Evolutionary conservation across 2,113 vertebrate genomes (phyloP).

Genomic region (Pristiophorus japonicus): DNA sequence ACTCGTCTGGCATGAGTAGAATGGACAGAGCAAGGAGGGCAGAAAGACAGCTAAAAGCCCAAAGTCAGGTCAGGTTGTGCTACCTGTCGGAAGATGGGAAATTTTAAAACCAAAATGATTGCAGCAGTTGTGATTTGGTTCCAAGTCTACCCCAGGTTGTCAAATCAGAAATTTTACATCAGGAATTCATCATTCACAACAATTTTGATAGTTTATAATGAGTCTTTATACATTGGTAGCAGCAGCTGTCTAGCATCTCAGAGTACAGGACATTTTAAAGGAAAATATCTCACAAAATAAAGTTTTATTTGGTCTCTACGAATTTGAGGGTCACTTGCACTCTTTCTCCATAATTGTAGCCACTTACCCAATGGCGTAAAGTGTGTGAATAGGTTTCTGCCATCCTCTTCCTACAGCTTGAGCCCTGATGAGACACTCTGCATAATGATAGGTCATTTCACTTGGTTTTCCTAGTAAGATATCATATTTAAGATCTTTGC

Average conservation of each 20-base stretch:
- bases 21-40: not conserved
- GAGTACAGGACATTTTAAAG: not conserved
- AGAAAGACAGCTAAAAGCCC: not conserved
- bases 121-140: not conserved
- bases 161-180: too few relatives aligned
- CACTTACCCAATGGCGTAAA: constrained; percentile 77
- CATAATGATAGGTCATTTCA: constrained; percentile 75
- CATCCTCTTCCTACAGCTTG: constrained; percentile 60
- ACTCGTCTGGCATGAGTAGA: not conserved
- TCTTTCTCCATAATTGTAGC: not conserved
- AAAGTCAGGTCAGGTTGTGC: not conserved
- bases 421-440: constrained; percentile 69
- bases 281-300: not conserved
- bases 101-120: not conserved
- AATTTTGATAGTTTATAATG: not conserved
- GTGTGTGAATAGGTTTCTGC: constrained; percentile 59
- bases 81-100: not conserved
- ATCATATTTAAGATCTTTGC: constrained; percentile 71
- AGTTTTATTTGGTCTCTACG: not conserved
- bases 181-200: not conserved
- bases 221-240: not conserved
- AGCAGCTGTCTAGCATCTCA: not conserved
- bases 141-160: too few relatives aligned
- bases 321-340: not conserved
- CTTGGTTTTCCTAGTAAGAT: constrained; percentile 76